Conservation (phyloP, 2,888 invertebrate species). For the Apantesis nais region DNA sequence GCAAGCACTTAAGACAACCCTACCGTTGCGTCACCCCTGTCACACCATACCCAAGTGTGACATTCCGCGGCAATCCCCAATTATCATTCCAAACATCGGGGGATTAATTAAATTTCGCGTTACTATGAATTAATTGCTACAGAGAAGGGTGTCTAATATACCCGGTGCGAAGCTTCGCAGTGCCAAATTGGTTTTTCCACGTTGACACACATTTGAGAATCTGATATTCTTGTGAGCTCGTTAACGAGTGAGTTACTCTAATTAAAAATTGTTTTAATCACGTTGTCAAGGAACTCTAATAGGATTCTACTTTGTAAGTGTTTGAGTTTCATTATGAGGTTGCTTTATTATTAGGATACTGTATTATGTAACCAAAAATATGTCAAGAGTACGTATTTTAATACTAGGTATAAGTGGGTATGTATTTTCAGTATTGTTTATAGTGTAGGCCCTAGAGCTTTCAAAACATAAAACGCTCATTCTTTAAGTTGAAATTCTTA, state of each 20-base stretch:
- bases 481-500: too few species aligned
- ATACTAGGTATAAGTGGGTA: background rate
- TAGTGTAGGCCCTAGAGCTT: too few species aligned
- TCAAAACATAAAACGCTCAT: too few species aligned
- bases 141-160: conserved; percentile 59
- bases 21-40: conserved; percentile 43
- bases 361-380: background rate
- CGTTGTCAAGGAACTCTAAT: conserved; percentile 17
- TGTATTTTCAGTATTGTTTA: too few species aligned
- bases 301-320: conserved; percentile 32
- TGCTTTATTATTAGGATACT: conserved; percentile 2
- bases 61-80: conserved; percentile 69
- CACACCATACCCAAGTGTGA: conserved; percentile 44
- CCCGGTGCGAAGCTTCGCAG: conserved; percentile 47
- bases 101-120: conserved; percentile 73
- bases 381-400: background rate
- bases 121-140: conserved; percentile 60
- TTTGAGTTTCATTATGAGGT: conserved; percentile 9
- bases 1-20: conserved; percentile 31
- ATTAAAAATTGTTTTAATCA: conserved; percentile 46
- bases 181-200: conserved; percentile 57
- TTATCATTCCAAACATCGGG: conserved; percentile 69
- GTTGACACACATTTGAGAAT: conserved; percentile 48
- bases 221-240: conserved; percentile 42
- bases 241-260: conserved; percentile 40